A percentile compares a stretch with the other conserved stretches of the same genome.
phyloP scores from a whole-genome alignment of 2,888 invertebrate genomes.

The Carcina quercana region DNA sequence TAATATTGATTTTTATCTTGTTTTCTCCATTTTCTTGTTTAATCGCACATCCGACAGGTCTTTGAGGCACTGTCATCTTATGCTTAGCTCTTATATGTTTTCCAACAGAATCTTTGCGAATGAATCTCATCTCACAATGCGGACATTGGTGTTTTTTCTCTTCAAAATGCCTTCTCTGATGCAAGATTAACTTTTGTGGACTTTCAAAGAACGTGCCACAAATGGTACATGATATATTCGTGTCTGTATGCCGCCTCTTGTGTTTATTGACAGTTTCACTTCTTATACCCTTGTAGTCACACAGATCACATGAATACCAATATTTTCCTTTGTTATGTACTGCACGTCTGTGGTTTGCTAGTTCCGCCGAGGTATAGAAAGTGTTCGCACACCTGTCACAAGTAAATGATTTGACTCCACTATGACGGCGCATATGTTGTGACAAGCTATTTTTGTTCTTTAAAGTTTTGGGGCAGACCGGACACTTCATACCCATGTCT shows the following conservation, averaged over 20 bases:
- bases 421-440: slow-evolving; percentile 44
- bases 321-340: slow-evolving; percentile 32
- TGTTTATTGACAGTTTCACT: slow-evolving; percentile 31
- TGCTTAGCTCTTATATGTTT: slow-evolving; percentile 26
- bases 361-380: slow-evolving; percentile 42
- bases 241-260: slow-evolving; percentile 31
- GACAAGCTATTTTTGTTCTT: slow-evolving; percentile 24
- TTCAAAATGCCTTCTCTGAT: slow-evolving; percentile 39
- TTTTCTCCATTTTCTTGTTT: slow-evolving; percentile 3
- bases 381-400: slow-evolving; percentile 51
- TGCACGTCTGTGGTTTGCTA: slow-evolving; percentile 40
- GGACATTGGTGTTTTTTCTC: slow-evolving; percentile 40
- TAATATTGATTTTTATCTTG: no score
- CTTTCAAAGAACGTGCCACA: slow-evolving; percentile 47
- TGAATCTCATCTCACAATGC: slow-evolving; percentile 39
- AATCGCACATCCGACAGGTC: background rate
- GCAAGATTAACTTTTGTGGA: slow-evolving; percentile 31
- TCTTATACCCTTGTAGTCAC: slow-evolving; percentile 33
- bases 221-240: slow-evolving; percentile 35
- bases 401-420: slow-evolving; percentile 36
- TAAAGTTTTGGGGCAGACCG: slow-evolving; percentile 35
- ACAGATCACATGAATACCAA: slow-evolving; percentile 37
- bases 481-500: slow-evolving; percentile 25
- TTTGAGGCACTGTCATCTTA: slow-evolving; percentile 9
- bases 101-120: slow-evolving; percentile 25